A percentile compares a stretch with the other conserved stretches of the same genome.
Conservation (phyloP, 2,888 invertebrate species). For the Plusia festucae region DNA sequence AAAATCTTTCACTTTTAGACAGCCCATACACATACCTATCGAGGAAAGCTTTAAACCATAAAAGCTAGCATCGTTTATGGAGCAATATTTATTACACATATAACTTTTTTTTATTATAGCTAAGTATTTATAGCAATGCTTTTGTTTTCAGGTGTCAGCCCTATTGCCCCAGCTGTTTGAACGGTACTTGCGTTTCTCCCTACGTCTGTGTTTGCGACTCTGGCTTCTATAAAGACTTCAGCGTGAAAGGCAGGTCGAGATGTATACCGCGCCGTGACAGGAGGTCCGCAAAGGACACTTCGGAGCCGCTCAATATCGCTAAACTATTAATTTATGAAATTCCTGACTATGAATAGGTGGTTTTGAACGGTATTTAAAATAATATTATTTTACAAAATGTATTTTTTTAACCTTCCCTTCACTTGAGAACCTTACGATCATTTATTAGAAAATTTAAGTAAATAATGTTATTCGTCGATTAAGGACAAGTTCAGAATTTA, state of each 20-base stretch:
- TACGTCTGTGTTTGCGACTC: not conserved
- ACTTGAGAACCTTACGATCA: no score
- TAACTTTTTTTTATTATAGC: no score
- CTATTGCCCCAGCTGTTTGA: not conserved
- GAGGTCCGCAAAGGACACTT: not conserved
- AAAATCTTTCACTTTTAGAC: no score
- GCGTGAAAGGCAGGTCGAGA: not conserved
- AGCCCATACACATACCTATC: no score
- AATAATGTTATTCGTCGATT: no score
- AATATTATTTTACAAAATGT: not conserved
- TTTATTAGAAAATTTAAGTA: no score
- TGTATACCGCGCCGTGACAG: not conserved
- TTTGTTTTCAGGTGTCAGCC: not conserved
- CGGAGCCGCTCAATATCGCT: not conserved
- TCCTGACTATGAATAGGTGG: not conserved
- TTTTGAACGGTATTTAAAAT: not conserved
- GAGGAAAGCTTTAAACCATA: no score
- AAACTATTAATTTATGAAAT: not conserved
- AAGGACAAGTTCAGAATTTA: no score
- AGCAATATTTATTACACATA: no score
- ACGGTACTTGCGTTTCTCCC: not conserved
- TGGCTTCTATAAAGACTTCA: not conserved
- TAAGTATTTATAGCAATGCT: not conserved
- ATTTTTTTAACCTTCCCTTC: no score
- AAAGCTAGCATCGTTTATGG: no score